These are phyloP conservation scores for Zonitis immaculata DNA, from an alignment of 2,888 invertebrate genomes.

Conservation along the genomic window DNA sequence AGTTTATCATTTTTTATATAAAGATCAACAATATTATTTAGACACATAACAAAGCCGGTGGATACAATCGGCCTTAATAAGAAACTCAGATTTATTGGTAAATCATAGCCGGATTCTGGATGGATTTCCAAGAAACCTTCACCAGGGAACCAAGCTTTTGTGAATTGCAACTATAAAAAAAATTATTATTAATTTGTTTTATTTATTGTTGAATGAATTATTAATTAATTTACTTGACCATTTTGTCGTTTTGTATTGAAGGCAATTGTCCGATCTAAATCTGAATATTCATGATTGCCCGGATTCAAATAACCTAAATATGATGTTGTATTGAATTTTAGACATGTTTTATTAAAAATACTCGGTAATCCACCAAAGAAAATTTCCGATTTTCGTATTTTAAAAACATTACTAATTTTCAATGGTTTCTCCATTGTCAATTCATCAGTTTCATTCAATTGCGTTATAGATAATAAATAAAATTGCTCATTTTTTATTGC, in stretches of 20 bases:
- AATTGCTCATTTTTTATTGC: slow-evolving; percentile 5
- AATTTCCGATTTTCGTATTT: slow-evolving; percentile 57
- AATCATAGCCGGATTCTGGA: slow-evolving; percentile 52
- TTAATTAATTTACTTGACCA: slow-evolving; percentile 16
- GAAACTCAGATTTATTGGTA: slow-evolving; percentile 20
- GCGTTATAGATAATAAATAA: neutral
- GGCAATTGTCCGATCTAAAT: slow-evolving; percentile 6
- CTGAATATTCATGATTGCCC: slow-evolving; percentile 14
- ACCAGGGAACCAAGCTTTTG: slow-evolving; percentile 72
- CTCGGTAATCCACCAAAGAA: slow-evolving; percentile 86
- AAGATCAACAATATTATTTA: slow-evolving; percentile 21
- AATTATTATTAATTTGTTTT: too few relatives aligned
- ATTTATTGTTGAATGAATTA: too few relatives aligned
- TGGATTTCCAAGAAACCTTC: slow-evolving; percentile 77
- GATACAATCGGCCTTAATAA: slow-evolving; percentile 25
- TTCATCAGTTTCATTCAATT: slow-evolving; percentile 7
- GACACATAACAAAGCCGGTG: slow-evolving; percentile 28
- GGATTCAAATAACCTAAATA: slow-evolving; percentile 33
- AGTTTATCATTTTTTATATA: slow-evolving; percentile 20
- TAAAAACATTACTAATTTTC: slow-evolving; percentile 38
- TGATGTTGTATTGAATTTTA: slow-evolving; percentile 48
- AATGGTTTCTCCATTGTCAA: slow-evolving; percentile 14
- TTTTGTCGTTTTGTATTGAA: slow-evolving; percentile 11
- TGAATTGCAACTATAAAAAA: slow-evolving; percentile 39
- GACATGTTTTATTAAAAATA: slow-evolving; percentile 50